A percentile compares a stretch with the other conserved stretches of the same genome.
Conservation (phyloP, 2,113 vertebrate genomes). For the Pelvicachromis taeniatus region DNA sequence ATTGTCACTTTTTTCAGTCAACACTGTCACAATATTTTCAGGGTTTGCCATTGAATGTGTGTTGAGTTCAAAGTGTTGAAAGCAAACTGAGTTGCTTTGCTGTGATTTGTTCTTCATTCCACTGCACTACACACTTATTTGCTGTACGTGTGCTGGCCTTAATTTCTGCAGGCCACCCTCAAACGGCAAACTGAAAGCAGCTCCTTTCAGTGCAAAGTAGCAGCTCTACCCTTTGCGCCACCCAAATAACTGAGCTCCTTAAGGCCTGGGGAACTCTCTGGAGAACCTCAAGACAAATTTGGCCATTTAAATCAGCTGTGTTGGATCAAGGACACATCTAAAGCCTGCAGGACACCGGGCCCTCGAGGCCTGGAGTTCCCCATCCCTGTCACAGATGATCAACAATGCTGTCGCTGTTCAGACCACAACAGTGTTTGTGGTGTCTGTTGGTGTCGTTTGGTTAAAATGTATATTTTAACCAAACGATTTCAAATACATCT, state of each 20-base stretch:
- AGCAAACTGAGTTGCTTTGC: not conserved
- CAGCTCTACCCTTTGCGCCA: not conserved
- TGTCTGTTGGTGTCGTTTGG: too few relatives aligned
- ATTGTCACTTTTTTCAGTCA: constrained; percentile 4
- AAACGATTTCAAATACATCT: not conserved
- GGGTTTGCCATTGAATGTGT: constrained; percentile 1
- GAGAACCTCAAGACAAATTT: too few relatives aligned
- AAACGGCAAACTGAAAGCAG: not conserved
- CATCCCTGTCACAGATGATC: not conserved
- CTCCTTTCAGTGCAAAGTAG: not conserved
- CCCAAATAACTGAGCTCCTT: not conserved
- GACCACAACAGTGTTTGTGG: not conserved
- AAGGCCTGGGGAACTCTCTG: too few relatives aligned
- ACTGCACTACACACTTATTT: not conserved
- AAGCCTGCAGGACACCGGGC: too few relatives aligned
- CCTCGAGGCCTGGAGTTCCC: too few relatives aligned
- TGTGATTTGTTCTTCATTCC: not conserved
- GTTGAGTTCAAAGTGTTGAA: not conserved
- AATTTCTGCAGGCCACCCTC: not conserved
- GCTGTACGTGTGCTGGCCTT: not conserved
- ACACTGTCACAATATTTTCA: not conserved
- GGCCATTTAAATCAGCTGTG: too few relatives aligned
- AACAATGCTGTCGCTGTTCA: not conserved
- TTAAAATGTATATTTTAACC: not conserved
- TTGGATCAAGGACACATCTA: too few relatives aligned